These are phyloP conservation scores for Torymus tubicola DNA, from an alignment of 2,888 invertebrate genomes.

Conservation along the genomic window DNA sequence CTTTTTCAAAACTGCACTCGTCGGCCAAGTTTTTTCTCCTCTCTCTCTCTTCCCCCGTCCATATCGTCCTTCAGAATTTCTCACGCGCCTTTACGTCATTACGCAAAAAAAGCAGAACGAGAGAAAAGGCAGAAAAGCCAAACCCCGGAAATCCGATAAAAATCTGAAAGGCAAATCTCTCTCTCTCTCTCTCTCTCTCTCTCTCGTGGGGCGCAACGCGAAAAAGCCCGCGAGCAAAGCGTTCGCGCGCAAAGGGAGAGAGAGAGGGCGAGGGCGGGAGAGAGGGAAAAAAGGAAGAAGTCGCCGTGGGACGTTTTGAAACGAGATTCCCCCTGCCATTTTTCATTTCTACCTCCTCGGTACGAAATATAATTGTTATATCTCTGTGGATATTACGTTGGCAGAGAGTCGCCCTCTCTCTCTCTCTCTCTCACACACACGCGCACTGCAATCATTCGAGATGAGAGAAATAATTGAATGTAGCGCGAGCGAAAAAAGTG, in stretches of 20 bases:
- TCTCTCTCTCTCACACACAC: too few relatives aligned
- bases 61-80: slow-evolving; percentile 41
- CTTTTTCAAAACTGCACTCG: not conserved
- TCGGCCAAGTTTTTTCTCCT: not conserved
- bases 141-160: slow-evolving; percentile 57
- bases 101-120: slow-evolving; percentile 29
- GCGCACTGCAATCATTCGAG: too few relatives aligned
- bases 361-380: slow-evolving; percentile 36
- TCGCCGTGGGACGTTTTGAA: slow-evolving; percentile 1
- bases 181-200: too few relatives aligned
- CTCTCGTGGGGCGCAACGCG: not conserved
- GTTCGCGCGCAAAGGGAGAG: slow-evolving; percentile 8
- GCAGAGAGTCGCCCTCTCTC: too few relatives aligned
- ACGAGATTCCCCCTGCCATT: slow-evolving; percentile 19
- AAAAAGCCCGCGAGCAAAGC: slow-evolving; percentile 40
- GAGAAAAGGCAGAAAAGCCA: slow-evolving; percentile 44
- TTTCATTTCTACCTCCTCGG: slow-evolving; percentile 14
- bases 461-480: too few relatives aligned
- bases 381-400: not conserved
- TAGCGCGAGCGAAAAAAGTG: too few relatives aligned
- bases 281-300: slow-evolving; percentile 9
- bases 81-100: slow-evolving; percentile 44
- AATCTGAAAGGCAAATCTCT: slow-evolving; percentile 59
- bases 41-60: not conserved
- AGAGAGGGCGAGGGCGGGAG: not conserved